Percentiles rank a stretch among this genome's conserved stretches.
phyloP scores from a whole-genome alignment of 92 coral and sea anemone species.

The Plumapathes pennacea region DNA sequence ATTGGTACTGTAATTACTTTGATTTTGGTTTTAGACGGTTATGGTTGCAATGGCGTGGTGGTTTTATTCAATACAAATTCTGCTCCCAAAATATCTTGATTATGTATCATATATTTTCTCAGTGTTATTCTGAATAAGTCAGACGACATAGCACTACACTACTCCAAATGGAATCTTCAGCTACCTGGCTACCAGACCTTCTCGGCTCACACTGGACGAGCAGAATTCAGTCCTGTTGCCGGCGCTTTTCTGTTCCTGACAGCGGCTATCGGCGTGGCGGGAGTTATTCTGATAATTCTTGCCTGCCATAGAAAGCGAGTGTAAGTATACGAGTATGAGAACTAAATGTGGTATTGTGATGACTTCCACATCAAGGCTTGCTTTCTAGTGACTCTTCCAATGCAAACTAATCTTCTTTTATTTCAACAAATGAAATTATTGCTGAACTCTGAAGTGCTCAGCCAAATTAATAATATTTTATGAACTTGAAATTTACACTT shows the following conservation, averaged over 20 bases:
- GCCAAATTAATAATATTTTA: no score
- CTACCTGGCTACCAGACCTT: constrained; percentile 1
- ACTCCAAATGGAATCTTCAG: constrained; percentile 44
- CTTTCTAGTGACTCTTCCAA: no score
- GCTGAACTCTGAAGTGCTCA: no score
- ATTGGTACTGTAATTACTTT: no score
- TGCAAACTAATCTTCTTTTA: no score
- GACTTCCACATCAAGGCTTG: no score
- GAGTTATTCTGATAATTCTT: constrained; percentile 51
- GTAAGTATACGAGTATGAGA: constrained; percentile 26
- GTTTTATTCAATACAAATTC: no score
- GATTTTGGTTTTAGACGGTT: no score
- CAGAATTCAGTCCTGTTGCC: constrained; percentile 55
- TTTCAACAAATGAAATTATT: no score
- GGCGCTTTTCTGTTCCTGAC: constrained; percentile 63
- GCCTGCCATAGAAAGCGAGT: constrained; percentile 47
- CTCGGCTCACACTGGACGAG: not conserved
- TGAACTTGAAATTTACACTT: no score
- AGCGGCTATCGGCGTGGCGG: constrained; percentile 64
- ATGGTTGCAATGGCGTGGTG: no score
- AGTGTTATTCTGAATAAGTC: constrained; percentile 28
- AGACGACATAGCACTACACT: constrained; percentile 2
- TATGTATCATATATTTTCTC: constrained; percentile 3
- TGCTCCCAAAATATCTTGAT: no score
- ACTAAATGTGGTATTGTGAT: not conserved